A percentile compares a stretch with the other conserved stretches of the same genome.
Evolutionary conservation across 2,113 vertebrate genomes (phyloP).

Genomic region (Trinectes maculatus): DNA sequence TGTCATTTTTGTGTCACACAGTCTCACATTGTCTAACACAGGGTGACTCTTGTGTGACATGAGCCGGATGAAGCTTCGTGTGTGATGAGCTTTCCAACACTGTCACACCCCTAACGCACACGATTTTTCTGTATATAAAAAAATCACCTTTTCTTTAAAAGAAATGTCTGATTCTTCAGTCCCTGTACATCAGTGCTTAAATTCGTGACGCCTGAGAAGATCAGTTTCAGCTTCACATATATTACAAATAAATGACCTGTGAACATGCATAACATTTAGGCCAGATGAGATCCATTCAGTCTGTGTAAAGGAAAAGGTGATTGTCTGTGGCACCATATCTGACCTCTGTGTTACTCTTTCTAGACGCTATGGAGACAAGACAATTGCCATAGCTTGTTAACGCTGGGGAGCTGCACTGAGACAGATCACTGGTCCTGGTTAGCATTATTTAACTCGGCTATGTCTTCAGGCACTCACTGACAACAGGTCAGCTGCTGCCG

Average conservation of each 20-base stretch:
- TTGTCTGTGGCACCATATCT: conserved; percentile 21
- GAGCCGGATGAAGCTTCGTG: not conserved
- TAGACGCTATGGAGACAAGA: conserved; percentile 52
- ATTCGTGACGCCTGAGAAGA: not conserved
- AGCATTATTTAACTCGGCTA: conserved; percentile 79
- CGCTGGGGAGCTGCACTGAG: conserved; percentile 51
- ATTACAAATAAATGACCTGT: not conserved
- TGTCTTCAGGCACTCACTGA: conserved; percentile 72
- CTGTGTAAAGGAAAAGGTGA: conserved; percentile 8
- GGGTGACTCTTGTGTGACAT: not conserved
- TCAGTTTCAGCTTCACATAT: not conserved
- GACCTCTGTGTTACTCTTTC: conserved; percentile 57
- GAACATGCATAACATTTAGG: not conserved
- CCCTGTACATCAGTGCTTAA: not conserved
- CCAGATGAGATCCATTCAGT: not conserved
- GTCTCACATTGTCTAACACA: not conserved
- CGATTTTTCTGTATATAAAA: not conserved
- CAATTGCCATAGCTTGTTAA: conserved; percentile 63
- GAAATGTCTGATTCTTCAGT: conserved; percentile 10
- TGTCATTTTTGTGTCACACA: not conserved
- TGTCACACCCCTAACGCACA: not conserved
- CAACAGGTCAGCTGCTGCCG: conserved; percentile 61
- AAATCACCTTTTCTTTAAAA: not conserved
- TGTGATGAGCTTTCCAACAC: not conserved
- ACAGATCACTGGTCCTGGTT: conserved; percentile 71